These are phyloP conservation scores for Elaeidobius kamerunicus DNA, from an alignment of 2,888 invertebrate species.

Conservation along the genomic window DNA sequence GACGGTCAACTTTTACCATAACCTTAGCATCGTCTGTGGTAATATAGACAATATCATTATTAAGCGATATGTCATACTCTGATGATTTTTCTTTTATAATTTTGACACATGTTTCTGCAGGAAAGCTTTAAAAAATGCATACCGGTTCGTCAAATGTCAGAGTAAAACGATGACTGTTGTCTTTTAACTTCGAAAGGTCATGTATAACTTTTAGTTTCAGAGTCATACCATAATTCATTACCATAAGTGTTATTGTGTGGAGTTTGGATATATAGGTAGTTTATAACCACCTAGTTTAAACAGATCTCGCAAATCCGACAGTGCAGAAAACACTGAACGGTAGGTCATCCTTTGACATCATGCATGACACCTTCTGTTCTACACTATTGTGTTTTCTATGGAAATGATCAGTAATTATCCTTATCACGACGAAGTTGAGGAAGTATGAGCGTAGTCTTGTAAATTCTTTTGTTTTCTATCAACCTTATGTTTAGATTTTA, in stretches of 20 bases:
- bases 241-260: slow-evolving; percentile 6
- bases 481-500: slow-evolving; percentile 11
- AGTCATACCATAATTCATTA: slow-evolving; percentile 15
- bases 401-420: slow-evolving; percentile 5
- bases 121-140: slow-evolving; percentile 1
- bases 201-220: slow-evolving; percentile 10
- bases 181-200: slow-evolving; percentile 2
- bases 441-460: too few species aligned
- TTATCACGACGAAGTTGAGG: background rate
- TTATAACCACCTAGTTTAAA: background rate
- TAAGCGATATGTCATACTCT: slow-evolving; percentile 34
- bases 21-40: slow-evolving; percentile 39
- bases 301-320: slow-evolving; percentile 7
- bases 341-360: slow-evolving; percentile 5
- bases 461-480: too few species aligned
- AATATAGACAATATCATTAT: slow-evolving; percentile 36
- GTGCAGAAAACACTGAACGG: slow-evolving; percentile 6
- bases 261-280: slow-evolving; percentile 6
- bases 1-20: slow-evolving; percentile 37
- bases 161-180: background rate
- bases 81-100: slow-evolving; percentile 30
- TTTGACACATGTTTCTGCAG: slow-evolving; percentile 25
- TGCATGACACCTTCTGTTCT: slow-evolving; percentile 5
- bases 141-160: background rate
- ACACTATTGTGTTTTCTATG: background rate